Percentiles rank a stretch among this genome's conserved stretches.
These are phyloP conservation scores for Aspidoscelis tigris DNA, from an alignment of 2,113 vertebrate species.

Conservation along the genomic window DNA sequence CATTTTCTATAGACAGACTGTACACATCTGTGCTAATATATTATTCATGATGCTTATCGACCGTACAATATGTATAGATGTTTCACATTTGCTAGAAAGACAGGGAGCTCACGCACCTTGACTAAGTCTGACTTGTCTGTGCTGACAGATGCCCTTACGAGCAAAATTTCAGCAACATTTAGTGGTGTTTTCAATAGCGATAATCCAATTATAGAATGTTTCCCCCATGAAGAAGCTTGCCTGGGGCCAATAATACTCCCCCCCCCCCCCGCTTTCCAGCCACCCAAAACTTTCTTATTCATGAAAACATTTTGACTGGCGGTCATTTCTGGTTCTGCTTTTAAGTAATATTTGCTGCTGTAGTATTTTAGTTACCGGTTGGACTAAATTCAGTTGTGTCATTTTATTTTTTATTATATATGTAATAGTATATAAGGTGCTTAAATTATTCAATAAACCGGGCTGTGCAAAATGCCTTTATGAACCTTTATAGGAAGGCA, in stretches of 20 bases:
- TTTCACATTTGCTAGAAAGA: constrained; percentile 14
- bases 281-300: not conserved
- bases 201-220: not conserved
- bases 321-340: not conserved
- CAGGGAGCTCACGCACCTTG: not conserved
- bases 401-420: no score
- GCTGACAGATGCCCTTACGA: not conserved
- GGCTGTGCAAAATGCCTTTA: not conserved
- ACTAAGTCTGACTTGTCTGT: not conserved
- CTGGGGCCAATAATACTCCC: not conserved
- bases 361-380: not conserved
- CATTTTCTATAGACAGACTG: constrained; percentile 10
- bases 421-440: no score
- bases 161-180: not conserved
- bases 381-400: no score
- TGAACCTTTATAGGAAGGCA: not conserved
- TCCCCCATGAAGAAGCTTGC: not conserved
- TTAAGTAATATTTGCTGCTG: not conserved
- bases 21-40: constrained; percentile 21
- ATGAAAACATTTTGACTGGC: not conserved
- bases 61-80: not conserved
- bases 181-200: not conserved
- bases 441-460: no score
- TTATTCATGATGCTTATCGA: constrained; percentile 20
- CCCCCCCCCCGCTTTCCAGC: not conserved